Evolutionary conservation across 1,140 invertebrate genomes (phyloP).

Genomic region (Meloidogyne hapla): DNA sequence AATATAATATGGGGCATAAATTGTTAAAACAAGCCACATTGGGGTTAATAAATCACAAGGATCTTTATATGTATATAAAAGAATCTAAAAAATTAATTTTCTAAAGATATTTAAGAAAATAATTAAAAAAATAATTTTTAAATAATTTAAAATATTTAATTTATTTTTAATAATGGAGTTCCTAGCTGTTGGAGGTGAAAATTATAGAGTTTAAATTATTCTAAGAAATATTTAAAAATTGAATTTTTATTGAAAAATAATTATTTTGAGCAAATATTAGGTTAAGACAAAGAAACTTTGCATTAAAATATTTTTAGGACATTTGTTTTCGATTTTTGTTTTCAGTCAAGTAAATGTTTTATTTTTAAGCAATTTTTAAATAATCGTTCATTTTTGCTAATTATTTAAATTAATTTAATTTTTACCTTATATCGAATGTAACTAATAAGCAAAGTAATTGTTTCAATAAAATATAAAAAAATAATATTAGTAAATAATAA

Average conservation of each 20-base stretch:
- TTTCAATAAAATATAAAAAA: conserved; percentile 7
- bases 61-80: conserved; percentile 11
- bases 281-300: too few species aligned
- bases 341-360: background rate
- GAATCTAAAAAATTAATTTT: conserved; percentile 20
- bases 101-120: too few species aligned
- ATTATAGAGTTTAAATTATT: background rate
- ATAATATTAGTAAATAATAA: conserved; percentile 22
- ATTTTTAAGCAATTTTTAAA: background rate
- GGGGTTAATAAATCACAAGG: conserved; percentile 16
- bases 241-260: too few species aligned
- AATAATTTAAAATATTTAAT: too few species aligned
- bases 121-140: too few species aligned
- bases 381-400: too few species aligned
- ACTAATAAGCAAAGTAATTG: conserved; percentile 9
- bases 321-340: too few species aligned
- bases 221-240: too few species aligned
- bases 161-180: too few species aligned
- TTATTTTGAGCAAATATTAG: too few species aligned
- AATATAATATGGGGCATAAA: conserved; percentile 11
- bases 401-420: background rate
- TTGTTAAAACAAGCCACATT: conserved; percentile 5
- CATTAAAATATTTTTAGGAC: too few species aligned
- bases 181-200: too few species aligned
- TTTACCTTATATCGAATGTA: conserved; percentile 18